Conservation (phyloP, 2,797 vertebrate genomes). For the Loris lydekkerianus region DNA sequence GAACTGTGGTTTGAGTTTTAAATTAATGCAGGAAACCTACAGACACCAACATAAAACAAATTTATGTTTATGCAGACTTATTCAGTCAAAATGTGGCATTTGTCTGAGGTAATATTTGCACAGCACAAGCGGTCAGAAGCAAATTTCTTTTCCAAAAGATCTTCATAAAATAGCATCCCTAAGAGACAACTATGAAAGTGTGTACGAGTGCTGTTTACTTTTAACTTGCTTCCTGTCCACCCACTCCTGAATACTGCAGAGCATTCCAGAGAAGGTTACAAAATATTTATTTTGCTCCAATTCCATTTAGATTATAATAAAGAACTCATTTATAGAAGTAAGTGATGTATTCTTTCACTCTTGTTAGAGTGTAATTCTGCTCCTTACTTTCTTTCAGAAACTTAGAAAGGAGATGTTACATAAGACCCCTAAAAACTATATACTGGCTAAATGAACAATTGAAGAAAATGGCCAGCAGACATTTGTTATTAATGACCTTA, state of each 20-base stretch:
- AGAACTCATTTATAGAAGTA: neutral
- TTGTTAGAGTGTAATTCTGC: slow-evolving; percentile 37
- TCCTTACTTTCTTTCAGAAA: slow-evolving; percentile 27
- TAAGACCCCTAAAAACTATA: neutral
- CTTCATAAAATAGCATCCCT: slow-evolving; percentile 63
- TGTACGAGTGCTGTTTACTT: slow-evolving; percentile 20
- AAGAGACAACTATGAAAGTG: slow-evolving; percentile 45
- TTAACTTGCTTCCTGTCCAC: slow-evolving; percentile 49
- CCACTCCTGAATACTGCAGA: neutral
- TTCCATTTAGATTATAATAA: slow-evolving; percentile 64
- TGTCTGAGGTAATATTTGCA: slow-evolving; percentile 52
- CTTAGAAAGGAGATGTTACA: slow-evolving; percentile 38
- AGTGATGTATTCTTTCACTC: neutral
- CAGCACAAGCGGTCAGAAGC: neutral
- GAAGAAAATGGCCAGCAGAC: slow-evolving; percentile 60
- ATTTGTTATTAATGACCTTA: slow-evolving; percentile 39
- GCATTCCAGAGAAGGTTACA: slow-evolving; percentile 9
- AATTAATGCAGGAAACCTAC: slow-evolving; percentile 69
- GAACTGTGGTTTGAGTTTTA: slow-evolving; percentile 58
- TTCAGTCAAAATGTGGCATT: slow-evolving; percentile 53
- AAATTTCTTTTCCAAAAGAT: slow-evolving; percentile 59
- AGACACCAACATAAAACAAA: slow-evolving; percentile 37
- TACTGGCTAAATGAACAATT: neutral
- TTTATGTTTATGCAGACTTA: slow-evolving; percentile 50
- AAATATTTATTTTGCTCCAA: slow-evolving; percentile 24